A percentile compares a stretch with the other conserved stretches of the same genome.
These are phyloP conservation scores for Poliocrania exsul DNA, from an alignment of 2,797 vertebrate species.

Conservation along the genomic window DNA sequence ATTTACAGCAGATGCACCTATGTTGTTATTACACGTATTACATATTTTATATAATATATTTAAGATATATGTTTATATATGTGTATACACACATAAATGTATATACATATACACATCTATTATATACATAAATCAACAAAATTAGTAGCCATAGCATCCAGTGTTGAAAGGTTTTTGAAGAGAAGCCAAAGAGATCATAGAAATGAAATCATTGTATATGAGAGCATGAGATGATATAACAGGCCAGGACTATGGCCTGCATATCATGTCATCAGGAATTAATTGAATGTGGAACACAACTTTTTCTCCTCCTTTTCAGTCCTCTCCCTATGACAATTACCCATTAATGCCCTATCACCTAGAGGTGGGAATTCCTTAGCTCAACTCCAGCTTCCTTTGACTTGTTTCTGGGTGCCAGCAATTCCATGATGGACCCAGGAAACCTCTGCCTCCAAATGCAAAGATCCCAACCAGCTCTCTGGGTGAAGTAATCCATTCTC, in stretches of 20 bases:
- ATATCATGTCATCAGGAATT: neutral
- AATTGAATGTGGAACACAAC: neutral
- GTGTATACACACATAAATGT: neutral
- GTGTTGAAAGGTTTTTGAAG: neutral
- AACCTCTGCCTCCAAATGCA: neutral
- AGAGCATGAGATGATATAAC: neutral
- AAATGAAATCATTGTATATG: neutral
- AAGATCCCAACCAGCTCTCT: neutral
- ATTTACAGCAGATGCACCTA: neutral
- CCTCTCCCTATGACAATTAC: neutral
- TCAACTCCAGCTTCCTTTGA: neutral
- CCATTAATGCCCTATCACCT: neutral
- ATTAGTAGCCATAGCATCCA: neutral
- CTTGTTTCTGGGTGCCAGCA: neutral
- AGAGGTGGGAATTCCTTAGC: neutral
- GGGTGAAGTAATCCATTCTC: neutral
- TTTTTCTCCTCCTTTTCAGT: neutral
- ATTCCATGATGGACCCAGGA: neutral
- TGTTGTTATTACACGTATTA: neutral
- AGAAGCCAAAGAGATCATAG: neutral
- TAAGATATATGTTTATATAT: neutral
- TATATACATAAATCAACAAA: neutral
- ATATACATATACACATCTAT: neutral
- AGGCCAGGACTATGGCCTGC: neutral
- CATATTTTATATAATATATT: accelerated